Evolutionary conservation across 2,797 vertebrate species (phyloP).

Genomic region (Typhlichthys subterraneus): DNA sequence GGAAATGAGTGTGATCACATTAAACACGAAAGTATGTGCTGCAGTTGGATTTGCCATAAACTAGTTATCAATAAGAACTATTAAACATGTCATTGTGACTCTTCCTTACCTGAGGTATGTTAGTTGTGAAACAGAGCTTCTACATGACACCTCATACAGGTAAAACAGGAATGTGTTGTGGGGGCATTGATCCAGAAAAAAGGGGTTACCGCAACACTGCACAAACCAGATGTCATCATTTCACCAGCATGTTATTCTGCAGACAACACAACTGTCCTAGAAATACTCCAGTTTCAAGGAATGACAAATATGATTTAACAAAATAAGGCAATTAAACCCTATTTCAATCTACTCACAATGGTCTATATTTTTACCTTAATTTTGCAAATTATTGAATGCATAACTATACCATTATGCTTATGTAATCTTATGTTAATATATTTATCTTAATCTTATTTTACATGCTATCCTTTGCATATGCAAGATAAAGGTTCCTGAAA

Average conservation of each 20-base stretch:
- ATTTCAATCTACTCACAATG: too few species aligned
- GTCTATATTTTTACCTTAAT: too few species aligned
- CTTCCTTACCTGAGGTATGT: slow-evolving; percentile 48
- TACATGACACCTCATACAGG: slow-evolving; percentile 69
- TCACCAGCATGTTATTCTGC: background rate
- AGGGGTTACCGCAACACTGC: slow-evolving; percentile 42
- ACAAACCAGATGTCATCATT: slow-evolving; percentile 16
- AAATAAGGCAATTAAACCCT: too few species aligned
- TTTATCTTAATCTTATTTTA: too few species aligned
- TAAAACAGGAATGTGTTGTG: slow-evolving; percentile 72
- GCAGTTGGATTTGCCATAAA: background rate
- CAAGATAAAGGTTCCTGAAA: slow-evolving; percentile 7
- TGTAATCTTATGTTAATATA: too few species aligned
- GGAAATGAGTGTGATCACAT: background rate
- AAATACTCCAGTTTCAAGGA: too few species aligned
- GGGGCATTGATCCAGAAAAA: slow-evolving; percentile 62
- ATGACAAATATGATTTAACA: too few species aligned
- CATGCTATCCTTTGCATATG: background rate
- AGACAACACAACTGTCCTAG: too few species aligned
- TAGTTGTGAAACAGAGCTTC: slow-evolving; percentile 67
- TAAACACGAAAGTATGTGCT: too few species aligned
- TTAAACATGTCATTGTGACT: slow-evolving; percentile 20
- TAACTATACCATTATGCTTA: background rate
- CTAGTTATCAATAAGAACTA: background rate
- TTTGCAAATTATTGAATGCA: background rate